A percentile compares a stretch with the other conserved stretches of the same genome.
Evolutionary conservation across 1,140 invertebrate genomes (phyloP).

Genomic region (Cheumatopsyche charites): DNA sequence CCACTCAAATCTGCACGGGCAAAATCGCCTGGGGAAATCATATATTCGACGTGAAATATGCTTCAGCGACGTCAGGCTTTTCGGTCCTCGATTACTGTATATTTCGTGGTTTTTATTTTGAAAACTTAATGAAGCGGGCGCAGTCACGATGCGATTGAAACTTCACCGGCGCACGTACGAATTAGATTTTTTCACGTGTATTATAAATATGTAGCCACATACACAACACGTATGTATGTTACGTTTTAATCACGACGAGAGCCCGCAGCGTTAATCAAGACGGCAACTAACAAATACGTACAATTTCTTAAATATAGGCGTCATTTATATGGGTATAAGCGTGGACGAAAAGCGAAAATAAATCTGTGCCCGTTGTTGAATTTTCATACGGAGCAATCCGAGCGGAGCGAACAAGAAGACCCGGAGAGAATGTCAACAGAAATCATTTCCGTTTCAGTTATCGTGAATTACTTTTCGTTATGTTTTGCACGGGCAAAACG

Average conservation of each 20-base stretch:
- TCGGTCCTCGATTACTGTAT: conserved; percentile 16
- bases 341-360: no score
- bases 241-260: conserved; percentile 11
- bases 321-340: no score
- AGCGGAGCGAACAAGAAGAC: conserved; percentile 4
- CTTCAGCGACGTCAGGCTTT: conserved; percentile 18
- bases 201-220: not conserved
- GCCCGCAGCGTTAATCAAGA: not conserved
- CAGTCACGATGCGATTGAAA: conserved; percentile 22
- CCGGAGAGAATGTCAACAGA: conserved; percentile 39
- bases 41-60: conserved; percentile 39
- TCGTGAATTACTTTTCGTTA: conserved; percentile 43
- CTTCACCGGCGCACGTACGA: not conserved
- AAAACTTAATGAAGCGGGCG: conserved; percentile 22
- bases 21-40: conserved; percentile 40
- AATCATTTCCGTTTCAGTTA: conserved; percentile 42
- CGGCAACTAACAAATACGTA: not conserved
- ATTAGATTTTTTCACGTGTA: no score
- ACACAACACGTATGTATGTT: no score
- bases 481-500: conserved; percentile 38
- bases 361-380: not conserved
- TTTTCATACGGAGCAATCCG: conserved; percentile 13
- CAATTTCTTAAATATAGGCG: not conserved
- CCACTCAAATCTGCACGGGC: conserved; percentile 25
- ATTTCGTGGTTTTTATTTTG: conserved; percentile 15